Conservation (phyloP, 2,113 vertebrate genomes). For the Mellivora capensis region DNA sequence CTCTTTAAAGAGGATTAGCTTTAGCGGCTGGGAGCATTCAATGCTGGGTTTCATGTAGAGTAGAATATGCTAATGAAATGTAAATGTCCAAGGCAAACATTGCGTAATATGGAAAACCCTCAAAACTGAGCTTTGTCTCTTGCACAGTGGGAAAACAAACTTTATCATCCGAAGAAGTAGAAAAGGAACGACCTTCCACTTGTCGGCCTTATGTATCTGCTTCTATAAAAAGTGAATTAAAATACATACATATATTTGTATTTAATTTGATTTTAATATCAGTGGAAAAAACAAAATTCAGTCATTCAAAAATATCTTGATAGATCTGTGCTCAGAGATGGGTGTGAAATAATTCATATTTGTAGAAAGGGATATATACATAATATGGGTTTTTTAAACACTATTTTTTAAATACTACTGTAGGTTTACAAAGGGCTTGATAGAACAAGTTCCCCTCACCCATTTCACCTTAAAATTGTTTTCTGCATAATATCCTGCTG, state of each 20-base stretch:
- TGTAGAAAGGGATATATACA: background rate
- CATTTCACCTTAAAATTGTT: background rate
- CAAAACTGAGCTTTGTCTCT: constrained; percentile 74
- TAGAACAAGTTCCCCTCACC: background rate
- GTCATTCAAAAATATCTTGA: background rate
- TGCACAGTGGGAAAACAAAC: constrained; percentile 70
- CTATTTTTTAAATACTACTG: background rate
- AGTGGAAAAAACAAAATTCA: constrained; percentile 7
- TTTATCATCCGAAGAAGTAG: background rate
- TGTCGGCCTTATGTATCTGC: background rate
- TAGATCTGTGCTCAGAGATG: background rate
- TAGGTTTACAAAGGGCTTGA: background rate
- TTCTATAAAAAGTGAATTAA: constrained; percentile 16
- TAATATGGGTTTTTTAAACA: background rate
- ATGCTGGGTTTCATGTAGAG: constrained; percentile 76
- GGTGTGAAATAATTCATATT: background rate
- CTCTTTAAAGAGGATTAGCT: constrained; percentile 87
- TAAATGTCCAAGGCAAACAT: constrained; percentile 84
- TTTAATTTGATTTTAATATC: background rate
- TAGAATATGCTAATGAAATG: constrained; percentile 85
- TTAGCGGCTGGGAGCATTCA: constrained; percentile 80
- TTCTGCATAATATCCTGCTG: background rate
- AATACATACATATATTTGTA: background rate
- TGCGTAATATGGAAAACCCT: constrained; percentile 76
- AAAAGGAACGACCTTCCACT: background rate